Evolutionary conservation across 2,888 invertebrate genomes (phyloP).

Genomic region (Deroplatys truncata): DNA sequence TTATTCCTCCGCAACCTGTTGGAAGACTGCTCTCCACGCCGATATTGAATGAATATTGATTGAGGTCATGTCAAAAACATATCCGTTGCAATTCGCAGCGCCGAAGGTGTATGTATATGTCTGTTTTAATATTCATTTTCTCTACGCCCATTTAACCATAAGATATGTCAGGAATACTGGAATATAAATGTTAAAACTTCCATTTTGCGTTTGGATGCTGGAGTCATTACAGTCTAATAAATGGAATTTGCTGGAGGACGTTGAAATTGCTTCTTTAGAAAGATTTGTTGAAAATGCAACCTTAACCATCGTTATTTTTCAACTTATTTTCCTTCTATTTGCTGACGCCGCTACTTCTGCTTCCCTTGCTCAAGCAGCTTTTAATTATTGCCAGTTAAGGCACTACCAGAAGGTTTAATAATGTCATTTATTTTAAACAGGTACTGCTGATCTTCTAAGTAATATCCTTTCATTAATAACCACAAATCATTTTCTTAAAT

Average conservation of each 20-base stretch:
- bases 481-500: too few relatives aligned
- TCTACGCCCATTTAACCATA: slow-evolving; percentile 2
- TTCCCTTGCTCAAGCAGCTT: background rate
- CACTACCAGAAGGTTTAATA: too few relatives aligned
- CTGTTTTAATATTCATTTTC: slow-evolving; percentile 5
- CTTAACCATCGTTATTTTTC: background rate
- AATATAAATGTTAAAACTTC: background rate
- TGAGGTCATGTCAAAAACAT: slow-evolving; percentile 9
- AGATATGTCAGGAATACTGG: background rate
- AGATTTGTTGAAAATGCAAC: background rate
- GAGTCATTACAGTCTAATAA: background rate
- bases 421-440: too few relatives aligned
- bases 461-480: too few relatives aligned
- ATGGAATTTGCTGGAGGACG: background rate
- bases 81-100: background rate
- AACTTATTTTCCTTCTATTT: background rate
- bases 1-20: background rate
- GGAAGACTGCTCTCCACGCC: background rate
- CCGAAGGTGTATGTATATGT: background rate
- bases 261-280: background rate
- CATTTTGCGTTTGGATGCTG: background rate
- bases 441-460: too few relatives aligned
- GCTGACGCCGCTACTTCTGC: background rate
- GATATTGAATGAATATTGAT: slow-evolving; percentile 15
- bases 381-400: too few relatives aligned